Base-by-base conservation (phyloP, 1,140 invertebrate genomes). In the Anastatus disparis region DNA sequence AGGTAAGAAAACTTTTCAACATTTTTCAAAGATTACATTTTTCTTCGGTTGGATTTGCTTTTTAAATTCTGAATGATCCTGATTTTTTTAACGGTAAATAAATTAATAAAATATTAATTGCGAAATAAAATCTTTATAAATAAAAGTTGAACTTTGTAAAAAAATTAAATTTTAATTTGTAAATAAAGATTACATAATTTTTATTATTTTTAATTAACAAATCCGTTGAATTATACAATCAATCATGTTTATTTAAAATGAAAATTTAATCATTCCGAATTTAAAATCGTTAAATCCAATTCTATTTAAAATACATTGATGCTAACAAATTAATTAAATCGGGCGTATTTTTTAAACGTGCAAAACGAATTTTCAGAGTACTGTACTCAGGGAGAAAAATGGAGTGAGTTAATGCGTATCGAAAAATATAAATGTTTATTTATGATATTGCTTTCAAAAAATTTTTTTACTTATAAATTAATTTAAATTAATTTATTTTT, bases 1-100 rank as follows among this genome's bases (percentile, higher is more conserved):
- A 85, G 81, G 84, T 85, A 72, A 9, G 68, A 24, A 1, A 38
- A 1, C 20, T 26, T 7, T 55, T 26, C 22, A 10, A 3, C 1
- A n/a, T n/a, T n/a, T n/a, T n/a, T n/a, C n/a, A n/a, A n/a, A n/a
- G n/a, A n/a, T n/a, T n/a, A n/a, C n/a, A n/a, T 55, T 8, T 1
- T 31, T 31, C 3, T 8, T 27, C 15, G 2, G 22, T 24, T 29
- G 24, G 50, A 40, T 58, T 29, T 0, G 17, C 10, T 15, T 7
- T 55, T 55, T 55, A 15, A 63, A 63, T 63, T 55, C 17, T 20
- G 24, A 55, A 65, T 44, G 63, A 65, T n/a, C 20, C 2, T 8
- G 10, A 24, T 7, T 10, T 0, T 29, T 10, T 53, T 55, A 35
- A 10, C 31, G 4, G 31, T 10, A 10, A 35, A 35, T 35, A n/a